phyloP scores from a whole-genome alignment of 2,888 invertebrate species.

The Syrphus vitripennis region DNA sequence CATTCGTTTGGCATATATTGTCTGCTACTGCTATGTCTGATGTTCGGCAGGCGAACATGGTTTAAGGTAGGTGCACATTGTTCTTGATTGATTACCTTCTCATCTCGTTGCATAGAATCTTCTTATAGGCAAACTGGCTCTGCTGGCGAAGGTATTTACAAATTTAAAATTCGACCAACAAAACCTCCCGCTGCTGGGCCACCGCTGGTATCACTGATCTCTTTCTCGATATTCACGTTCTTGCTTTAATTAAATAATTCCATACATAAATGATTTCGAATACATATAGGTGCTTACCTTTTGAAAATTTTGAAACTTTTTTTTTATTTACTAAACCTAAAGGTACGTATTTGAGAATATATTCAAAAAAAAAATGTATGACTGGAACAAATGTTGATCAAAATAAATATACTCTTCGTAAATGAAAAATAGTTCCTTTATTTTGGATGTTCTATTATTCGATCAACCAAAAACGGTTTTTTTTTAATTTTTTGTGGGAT shows the following conservation, averaged over 20 bases:
- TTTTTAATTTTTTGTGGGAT: no score
- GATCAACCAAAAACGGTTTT: no score
- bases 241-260: constrained; percentile 28
- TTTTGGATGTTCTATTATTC: no score
- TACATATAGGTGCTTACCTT: not conserved
- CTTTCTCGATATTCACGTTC: not conserved
- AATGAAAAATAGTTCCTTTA: no score
- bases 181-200: no score
- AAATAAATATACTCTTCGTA: no score
- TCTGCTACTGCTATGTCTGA: not conserved
- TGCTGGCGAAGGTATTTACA: not conserved
- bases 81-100: constrained; percentile 49
- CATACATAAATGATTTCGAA: not conserved
- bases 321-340: no score
- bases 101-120: constrained; percentile 2
- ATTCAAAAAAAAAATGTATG: no score
- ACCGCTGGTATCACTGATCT: not conserved
- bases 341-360: no score
- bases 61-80: not conserved
- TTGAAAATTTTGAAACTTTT: not conserved
- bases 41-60: not conserved
- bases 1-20: constrained; percentile 30
- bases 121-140: not conserved
- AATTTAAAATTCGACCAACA: constrained; percentile 25
- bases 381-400: no score